Conservation (phyloP, 2,888 invertebrate species). For the Argyresthia albistria region DNA sequence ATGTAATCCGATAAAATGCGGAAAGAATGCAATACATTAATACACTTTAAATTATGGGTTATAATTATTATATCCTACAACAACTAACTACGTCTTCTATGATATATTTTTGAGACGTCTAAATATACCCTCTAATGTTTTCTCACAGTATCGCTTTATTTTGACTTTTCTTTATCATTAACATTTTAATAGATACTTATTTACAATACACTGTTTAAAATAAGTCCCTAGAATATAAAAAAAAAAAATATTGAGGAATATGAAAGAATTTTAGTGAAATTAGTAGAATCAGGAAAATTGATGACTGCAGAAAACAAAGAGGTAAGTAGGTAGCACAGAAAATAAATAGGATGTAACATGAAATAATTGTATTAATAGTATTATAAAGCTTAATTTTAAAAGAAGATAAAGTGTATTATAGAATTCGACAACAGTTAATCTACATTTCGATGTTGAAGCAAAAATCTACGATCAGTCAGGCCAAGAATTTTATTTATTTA, state of each 20-base stretch:
- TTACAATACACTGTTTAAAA: constrained; percentile 30
- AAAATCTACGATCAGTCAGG: background rate
- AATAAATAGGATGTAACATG: background rate
- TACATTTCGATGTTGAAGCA: constrained; percentile 1
- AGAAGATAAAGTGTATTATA: too few relatives aligned
- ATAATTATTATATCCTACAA: constrained; percentile 41
- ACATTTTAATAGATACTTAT: constrained; percentile 60
- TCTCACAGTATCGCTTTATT: constrained; percentile 72
- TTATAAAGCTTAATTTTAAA: too few relatives aligned
- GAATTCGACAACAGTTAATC: too few relatives aligned
- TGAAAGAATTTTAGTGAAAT: background rate
- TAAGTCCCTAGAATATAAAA: constrained; percentile 10
- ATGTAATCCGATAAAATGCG: background rate
- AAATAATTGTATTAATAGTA: too few relatives aligned
- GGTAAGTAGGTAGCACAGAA: background rate
- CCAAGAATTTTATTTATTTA: too few relatives aligned
- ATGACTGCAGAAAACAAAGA: background rate
- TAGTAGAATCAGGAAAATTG: background rate
- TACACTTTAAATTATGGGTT: constrained; percentile 14
- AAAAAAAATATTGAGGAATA: background rate
- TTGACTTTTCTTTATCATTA: constrained; percentile 65
- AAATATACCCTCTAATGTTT: constrained; percentile 60
- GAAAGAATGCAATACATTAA: constrained; percentile 34
- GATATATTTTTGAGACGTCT: constrained; percentile 61
- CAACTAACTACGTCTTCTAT: constrained; percentile 60